These are phyloP conservation scores for Tichodroma muraria DNA, from an alignment of 2,113 vertebrate genomes.

Conservation along the genomic window DNA sequence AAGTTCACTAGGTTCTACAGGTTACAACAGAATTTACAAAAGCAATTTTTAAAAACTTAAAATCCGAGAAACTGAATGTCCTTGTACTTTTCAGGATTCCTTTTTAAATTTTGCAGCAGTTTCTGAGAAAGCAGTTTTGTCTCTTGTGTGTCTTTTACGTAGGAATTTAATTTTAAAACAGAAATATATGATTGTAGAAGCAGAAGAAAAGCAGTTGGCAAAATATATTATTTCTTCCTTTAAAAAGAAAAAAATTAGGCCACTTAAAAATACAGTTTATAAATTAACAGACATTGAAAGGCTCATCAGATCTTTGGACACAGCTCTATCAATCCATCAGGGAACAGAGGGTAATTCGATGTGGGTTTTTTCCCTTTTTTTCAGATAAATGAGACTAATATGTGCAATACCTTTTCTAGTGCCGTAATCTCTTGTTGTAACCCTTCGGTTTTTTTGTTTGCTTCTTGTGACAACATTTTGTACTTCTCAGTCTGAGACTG, in stretches of 20 bases:
- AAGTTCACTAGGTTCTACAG: neutral
- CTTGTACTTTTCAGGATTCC: neutral
- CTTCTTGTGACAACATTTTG: constrained; percentile 79
- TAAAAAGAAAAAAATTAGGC: neutral
- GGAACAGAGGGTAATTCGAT: neutral
- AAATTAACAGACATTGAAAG: neutral
- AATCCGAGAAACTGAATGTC: neutral
- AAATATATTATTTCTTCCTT: neutral
- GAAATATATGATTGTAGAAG: neutral
- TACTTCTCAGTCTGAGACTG: constrained; percentile 86
- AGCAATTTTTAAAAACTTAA: neutral
- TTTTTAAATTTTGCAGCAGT: neutral
- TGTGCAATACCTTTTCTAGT: constrained; percentile 79
- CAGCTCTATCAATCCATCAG: neutral
- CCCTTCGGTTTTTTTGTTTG: constrained; percentile 72
- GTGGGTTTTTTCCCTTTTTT: neutral
- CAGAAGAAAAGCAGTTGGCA: neutral
- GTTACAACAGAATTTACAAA: neutral
- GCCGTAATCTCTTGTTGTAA: constrained; percentile 79
- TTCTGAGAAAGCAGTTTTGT: neutral
- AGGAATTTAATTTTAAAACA: neutral
- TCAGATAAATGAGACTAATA: neutral
- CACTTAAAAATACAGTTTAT: neutral
- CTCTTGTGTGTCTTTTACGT: neutral
- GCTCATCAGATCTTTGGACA: neutral